Evolutionary conservation across 2,888 invertebrate genomes (phyloP).

Genomic region (Parnassius glacialis): DNA sequence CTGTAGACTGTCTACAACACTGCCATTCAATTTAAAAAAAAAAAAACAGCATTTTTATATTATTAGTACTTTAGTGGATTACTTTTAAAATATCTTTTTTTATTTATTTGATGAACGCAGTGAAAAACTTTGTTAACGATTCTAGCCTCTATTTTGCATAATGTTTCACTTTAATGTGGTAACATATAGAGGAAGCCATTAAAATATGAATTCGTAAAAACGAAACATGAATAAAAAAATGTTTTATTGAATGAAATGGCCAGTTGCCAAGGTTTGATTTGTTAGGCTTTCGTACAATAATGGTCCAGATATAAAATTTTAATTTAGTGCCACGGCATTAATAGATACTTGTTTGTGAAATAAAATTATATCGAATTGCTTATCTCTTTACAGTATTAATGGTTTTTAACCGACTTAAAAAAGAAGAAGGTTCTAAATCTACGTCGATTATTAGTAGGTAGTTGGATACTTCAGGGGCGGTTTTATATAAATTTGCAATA

Average conservation of each 20-base stretch:
- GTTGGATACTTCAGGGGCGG: no score
- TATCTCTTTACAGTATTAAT: slow-evolving; percentile 4
- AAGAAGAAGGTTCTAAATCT: no score
- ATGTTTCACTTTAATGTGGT: slow-evolving; percentile 26
- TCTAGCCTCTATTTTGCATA: slow-evolving; percentile 16
- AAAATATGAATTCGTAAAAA: slow-evolving; percentile 27
- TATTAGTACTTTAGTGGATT: slow-evolving; percentile 15
- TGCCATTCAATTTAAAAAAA: no score
- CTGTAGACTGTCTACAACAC: no score
- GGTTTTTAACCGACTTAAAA: neutral
- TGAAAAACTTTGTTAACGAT: neutral
- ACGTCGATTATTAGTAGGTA: no score
- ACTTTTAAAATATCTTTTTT: slow-evolving; percentile 7
- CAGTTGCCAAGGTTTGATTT: slow-evolving; percentile 27
- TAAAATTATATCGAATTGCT: slow-evolving; percentile 12
- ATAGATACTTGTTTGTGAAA: slow-evolving; percentile 19
- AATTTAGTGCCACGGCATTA: slow-evolving; percentile 17
- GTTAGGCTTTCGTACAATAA: slow-evolving; percentile 22
- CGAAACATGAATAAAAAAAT: slow-evolving; percentile 17
- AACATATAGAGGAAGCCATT: slow-evolving; percentile 20
- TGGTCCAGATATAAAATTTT: slow-evolving; percentile 21
- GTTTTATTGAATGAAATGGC: slow-evolving; percentile 28
- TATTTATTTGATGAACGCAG: slow-evolving; percentile 3
- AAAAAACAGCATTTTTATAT: neutral
- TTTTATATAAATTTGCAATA: no score